Percentiles rank a stretch among this genome's conserved stretches.
Evolutionary conservation across 1,140 invertebrate genomes (phyloP).

Genomic region (Cydia strobilella): DNA sequence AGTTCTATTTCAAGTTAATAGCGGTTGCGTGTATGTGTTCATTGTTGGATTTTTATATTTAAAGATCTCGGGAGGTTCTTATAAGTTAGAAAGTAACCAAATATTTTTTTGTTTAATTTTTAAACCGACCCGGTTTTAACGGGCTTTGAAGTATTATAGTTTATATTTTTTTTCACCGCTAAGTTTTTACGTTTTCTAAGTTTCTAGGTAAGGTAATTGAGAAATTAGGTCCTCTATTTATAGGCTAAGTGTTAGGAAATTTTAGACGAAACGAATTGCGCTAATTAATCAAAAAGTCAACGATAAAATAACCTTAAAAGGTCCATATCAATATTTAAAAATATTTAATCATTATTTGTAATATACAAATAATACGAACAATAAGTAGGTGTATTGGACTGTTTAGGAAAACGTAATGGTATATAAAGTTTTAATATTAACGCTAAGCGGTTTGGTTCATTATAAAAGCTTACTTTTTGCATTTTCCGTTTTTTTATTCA

Average conservation of each 20-base stretch:
- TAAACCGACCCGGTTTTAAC: conserved; percentile 70
- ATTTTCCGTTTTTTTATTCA: not conserved
- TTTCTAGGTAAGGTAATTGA: conserved; percentile 58
- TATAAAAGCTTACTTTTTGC: conserved; percentile 20
- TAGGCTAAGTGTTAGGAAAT: conserved; percentile 65
- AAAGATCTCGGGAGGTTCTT: conserved; percentile 57
- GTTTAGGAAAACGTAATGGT: conserved; percentile 47
- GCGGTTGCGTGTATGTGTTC: conserved; percentile 68
- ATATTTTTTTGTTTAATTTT: conserved; percentile 55
- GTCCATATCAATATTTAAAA: conserved; percentile 78
- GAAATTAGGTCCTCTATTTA: conserved; percentile 54
- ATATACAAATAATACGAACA: conserved; percentile 70
- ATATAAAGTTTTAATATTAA: conserved; percentile 42
- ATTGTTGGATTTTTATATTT: conserved; percentile 59
- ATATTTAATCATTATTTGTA: conserved; percentile 76
- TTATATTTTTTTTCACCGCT: conserved; percentile 55
- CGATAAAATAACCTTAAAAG: conserved; percentile 71
- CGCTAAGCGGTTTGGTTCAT: conserved; percentile 67
- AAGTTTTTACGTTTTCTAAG: conserved; percentile 45
- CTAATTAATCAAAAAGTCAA: conserved; percentile 52
- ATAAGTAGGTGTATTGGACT: conserved; percentile 74
- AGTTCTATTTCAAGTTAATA: conserved; percentile 69
- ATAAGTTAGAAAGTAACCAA: conserved; percentile 50
- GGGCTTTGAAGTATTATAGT: conserved; percentile 77
- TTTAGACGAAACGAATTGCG: conserved; percentile 54